Evolutionary conservation across 2,888 invertebrate species (phyloP).

Genomic region (Carabus problematicus): DNA sequence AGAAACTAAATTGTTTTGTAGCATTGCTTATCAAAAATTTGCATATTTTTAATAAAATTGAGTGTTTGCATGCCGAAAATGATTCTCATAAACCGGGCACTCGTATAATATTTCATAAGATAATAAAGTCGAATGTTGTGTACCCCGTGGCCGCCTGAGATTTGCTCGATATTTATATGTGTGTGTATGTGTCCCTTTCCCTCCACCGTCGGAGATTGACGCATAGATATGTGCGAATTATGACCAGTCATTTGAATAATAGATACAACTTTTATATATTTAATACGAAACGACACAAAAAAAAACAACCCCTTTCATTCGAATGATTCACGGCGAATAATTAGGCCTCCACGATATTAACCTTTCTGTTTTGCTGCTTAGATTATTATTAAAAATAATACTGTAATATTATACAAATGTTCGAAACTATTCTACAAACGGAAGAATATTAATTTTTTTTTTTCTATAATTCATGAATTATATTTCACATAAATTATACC

Average conservation of each 20-base stretch:
- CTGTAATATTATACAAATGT: no score
- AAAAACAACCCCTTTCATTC: not conserved
- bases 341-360: not conserved
- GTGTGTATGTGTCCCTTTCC: conserved; percentile 1
- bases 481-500: no score
- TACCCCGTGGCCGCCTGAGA: conserved; percentile 17
- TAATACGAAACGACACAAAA: conserved; percentile 12
- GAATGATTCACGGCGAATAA: conserved; percentile 4
- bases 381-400: not conserved
- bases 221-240: conserved; percentile 38
- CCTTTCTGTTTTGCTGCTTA: not conserved
- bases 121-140: conserved; percentile 25
- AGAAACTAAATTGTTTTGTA: conserved; percentile 38
- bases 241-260: conserved; percentile 33
- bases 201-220: conserved; percentile 19
- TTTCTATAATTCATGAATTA: no score
- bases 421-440: no score
- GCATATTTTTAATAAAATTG: conserved; percentile 43
- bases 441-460: no score
- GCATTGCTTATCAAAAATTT: conserved; percentile 38
- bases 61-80: conserved; percentile 41
- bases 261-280: conserved; percentile 40
- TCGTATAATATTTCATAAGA: conserved; percentile 40
- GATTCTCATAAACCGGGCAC: conserved; percentile 33
- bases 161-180: conserved; percentile 20